Base-by-base conservation (phyloP, 2,113 vertebrate genomes). In the Pomatostomus ruficeps region DNA sequence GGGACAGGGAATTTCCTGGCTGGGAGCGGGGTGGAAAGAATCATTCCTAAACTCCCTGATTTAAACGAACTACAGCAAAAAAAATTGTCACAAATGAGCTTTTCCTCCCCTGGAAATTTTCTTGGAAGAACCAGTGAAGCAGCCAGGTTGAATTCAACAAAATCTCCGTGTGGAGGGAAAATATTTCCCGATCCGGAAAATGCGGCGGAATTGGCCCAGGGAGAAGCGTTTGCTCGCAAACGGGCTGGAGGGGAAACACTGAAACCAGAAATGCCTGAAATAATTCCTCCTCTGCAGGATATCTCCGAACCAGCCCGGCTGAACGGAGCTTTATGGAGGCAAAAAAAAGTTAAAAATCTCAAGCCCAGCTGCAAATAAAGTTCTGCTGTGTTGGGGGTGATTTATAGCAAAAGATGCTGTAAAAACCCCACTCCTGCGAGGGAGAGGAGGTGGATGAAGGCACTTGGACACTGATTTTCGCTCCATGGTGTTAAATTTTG, bases 231-330 rank as follows among this genome's bases (percentile, higher is more conserved):
- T 49, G 49, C 38, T 42, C 67, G 51, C 54, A 63, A 87, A 71
- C 54, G 88, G 79, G 45, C 49, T 70, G 36, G 46, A 51, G 49
- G 85, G 29, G 28, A 73, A 82, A 75, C 11, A 20, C 51, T 71
- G 38, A 78, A 92, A 17, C 58, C 72, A 65, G 45, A 33, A 89
- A 84, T 70, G 65, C 42, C 35, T 51, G 33, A 93, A 93, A 85
- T 75, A 67, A 88, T 75, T 40, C 57, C 16, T 35, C 40, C 45
- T 45, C 14, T 3, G 10, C 77, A 94, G 58, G 46, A 61, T 55
- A 80, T 73, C 68, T 59, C 58, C 61, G 40, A 81, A 93, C 42
- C 26, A 26, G 57, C 14, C 14, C 15, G 72, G 52, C 57, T 82
- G 43, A 76, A 68, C 4, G 4, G 15, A 67, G 84, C 42, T 74